Evolutionary conservation across 2,888 invertebrate genomes (phyloP), one percentile per base, ranked within the genome.

Genomic region (Drosophila prostipennis): DNA sequence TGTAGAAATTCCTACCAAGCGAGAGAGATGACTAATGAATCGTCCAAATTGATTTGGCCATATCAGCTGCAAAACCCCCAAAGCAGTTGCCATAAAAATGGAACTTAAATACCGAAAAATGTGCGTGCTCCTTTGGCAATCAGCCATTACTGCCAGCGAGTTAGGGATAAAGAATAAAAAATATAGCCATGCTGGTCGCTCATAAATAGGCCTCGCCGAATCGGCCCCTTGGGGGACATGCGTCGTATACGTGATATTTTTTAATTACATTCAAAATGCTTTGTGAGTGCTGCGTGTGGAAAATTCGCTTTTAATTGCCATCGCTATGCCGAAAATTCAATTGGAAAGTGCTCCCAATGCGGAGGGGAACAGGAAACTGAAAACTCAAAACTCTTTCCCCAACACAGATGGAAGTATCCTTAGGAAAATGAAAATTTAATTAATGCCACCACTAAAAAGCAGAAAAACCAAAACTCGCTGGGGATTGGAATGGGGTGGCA

Each of bases 221-320:
- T 86, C 70, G 83, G 46, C 61, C 86, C 86, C 83, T 32, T 54
- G 80, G 86, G 86, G 65, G 60, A 57, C 77, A 83, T 74, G 80
- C 80, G 83, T 70, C 73, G 78, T 78, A 82, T 86, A 82, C 86
- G 81, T 82, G 81, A 82, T 82, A 80, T 82, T 86, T 82, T 86
- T 80, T 82, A 82, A 82, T 82, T 82, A 82, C 83, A 74, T 77
- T 74, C 72, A 75, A 80, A 83, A 60, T 42, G 64, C 72, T 69
- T 48, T 65, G 72, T 64, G 43, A n/a, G 34, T 36, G 19, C 45
- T 40, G 63, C 60, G 49, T 73, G 80, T 46, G 63, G 77, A 73
- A 81, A 86, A 86, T 77, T 69, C 54, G 59, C n/a, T 72, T 78
- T 82, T 83, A 75, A 83, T 78, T 82, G 78, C 77, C 61, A 43